Percentiles rank a stretch among this genome's conserved stretches.
These are phyloP conservation scores for Esox masquinongy DNA, from an alignment of 2,797 vertebrate species.

Conservation along the genomic window DNA sequence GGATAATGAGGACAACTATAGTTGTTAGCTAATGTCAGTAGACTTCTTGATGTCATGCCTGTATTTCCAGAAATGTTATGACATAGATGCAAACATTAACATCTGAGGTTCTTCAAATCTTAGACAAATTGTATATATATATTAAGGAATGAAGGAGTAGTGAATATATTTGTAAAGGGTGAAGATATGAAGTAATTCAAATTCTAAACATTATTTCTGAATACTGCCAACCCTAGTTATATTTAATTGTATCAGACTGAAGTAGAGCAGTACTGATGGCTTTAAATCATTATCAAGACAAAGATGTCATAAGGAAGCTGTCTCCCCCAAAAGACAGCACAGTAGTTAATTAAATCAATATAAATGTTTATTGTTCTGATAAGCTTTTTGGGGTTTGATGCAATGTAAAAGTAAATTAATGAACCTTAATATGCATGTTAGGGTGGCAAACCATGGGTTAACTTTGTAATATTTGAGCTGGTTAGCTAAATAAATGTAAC, in stretches of 20 bases:
- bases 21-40: no score
- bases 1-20: no score
- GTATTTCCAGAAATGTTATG: no score
- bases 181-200: no score
- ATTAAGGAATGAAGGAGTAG: no score
- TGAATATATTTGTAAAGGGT: no score
- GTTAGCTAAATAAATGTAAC: not conserved
- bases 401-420: constrained; percentile 17
- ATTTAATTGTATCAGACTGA: constrained; percentile 32
- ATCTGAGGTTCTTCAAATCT: no score
- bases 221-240: not conserved
- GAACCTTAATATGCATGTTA: not conserved
- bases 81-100: no score
- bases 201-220: no score
- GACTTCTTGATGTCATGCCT: no score
- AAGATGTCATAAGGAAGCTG: constrained; percentile 33
- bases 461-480: not conserved
- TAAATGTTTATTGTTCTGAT: constrained; percentile 24
- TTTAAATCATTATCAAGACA: constrained; percentile 43
- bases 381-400: constrained; percentile 24
- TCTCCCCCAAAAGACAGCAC: constrained; percentile 32
- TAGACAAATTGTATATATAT: no score
- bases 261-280: constrained; percentile 19
- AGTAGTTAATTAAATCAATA: constrained; percentile 29
- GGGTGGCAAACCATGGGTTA: not conserved